phyloP scores from a whole-genome alignment of 2,888 invertebrate species.

The Meta bourneti region DNA sequence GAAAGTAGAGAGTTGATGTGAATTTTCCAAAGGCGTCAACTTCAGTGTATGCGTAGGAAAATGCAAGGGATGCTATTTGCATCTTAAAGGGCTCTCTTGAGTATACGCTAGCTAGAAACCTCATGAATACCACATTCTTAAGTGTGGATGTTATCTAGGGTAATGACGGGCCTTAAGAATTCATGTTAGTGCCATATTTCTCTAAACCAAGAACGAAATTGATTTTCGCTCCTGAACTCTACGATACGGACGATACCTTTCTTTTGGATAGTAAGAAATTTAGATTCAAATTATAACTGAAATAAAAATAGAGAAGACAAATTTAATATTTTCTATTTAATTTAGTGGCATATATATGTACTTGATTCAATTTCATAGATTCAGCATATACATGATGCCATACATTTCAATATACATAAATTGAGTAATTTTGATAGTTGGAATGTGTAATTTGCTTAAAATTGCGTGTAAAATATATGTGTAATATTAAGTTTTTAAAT shows the following conservation, averaged over 20 bases:
- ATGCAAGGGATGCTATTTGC: slow-evolving; percentile 43
- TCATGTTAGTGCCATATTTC: slow-evolving; percentile 41
- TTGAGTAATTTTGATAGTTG: too few relatives aligned
- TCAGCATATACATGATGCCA: too few relatives aligned
- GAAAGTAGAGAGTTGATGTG: slow-evolving; percentile 52
- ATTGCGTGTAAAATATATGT: too few relatives aligned
- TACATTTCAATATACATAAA: too few relatives aligned
- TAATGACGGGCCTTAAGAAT: slow-evolving; percentile 49
- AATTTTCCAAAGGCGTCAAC: slow-evolving; percentile 47
- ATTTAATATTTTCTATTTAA: neutral
- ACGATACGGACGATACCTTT: neutral
- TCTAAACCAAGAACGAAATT: slow-evolving; percentile 22
- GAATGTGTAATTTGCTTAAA: too few relatives aligned
- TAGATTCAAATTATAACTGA: neutral
- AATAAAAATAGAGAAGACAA: neutral
- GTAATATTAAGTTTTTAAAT: too few relatives aligned
- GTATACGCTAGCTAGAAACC: slow-evolving; percentile 32
- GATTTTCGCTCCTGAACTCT: slow-evolving; percentile 13
- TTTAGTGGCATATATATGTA: too few relatives aligned
- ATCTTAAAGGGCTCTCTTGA: slow-evolving; percentile 40
- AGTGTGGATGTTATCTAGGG: slow-evolving; percentile 44
- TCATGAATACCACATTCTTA: slow-evolving; percentile 50
- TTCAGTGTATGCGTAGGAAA: slow-evolving; percentile 31
- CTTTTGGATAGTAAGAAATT: neutral
- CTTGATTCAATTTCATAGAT: too few relatives aligned